Evolutionary conservation across 2,888 invertebrate species (phyloP), one percentile per base, ranked within the genome.

Genomic region (Eubasilissa splendida): DNA sequence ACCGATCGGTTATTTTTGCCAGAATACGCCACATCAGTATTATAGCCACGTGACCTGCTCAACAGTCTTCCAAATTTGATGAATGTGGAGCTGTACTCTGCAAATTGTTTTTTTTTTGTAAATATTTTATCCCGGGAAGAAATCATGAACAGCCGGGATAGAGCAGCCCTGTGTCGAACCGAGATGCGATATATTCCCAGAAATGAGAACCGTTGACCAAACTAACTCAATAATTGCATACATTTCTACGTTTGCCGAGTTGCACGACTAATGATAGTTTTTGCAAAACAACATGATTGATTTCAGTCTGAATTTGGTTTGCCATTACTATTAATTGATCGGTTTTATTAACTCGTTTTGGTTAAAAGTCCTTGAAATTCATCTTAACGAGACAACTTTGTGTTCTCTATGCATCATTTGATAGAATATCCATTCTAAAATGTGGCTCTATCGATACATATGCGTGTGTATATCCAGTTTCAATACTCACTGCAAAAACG

Each of bases 221-320:
- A 68, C 68, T 68, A 68, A 68, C 68, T 68, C 52, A 68, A 52
- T 68, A 68, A 68, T 68, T 68, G 68, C 68, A 50, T n/a, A 68
- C 68, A 50, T 68, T 68, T 68, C 66, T 52, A 14, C 68, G 68
- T 42, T 8, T 8, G 22, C n/a, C 50, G 33, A n/a, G 66, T 33
- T n/a, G 33, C 52, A 10, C 33, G 68, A 50, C 68, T 68, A 68
- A 68, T 52, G 68, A 68, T 50, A 50, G 33, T 68, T 68, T 68
- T 12, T 14, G 50, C 42, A n/a, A 50, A 33, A 63, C 22, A 63
- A 33, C 4, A 8, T 63, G 33, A 63, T 63, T 63, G 63, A 63
- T 63, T 63, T 63, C 33, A 63, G 42, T 33, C 31, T 63, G 33
- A 63, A 63, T 63, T 63, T 31, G 33, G 33, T 12, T 31, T 63